Evolutionary conservation across 2,797 vertebrate species (phyloP).

Genomic region (Botia kubotai): DNA sequence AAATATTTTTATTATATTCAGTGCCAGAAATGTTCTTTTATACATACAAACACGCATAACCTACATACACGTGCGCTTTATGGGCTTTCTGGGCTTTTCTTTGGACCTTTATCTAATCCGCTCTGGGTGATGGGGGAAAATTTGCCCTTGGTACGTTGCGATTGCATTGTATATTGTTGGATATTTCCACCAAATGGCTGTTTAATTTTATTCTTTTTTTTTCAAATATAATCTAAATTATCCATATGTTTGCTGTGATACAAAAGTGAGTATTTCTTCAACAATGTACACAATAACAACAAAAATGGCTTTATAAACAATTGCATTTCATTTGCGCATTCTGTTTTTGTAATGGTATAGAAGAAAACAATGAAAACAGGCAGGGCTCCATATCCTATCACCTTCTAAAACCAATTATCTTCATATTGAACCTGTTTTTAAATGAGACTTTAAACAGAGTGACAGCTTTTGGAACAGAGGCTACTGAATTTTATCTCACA

Average conservation of each 20-base stretch:
- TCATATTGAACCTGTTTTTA: conserved; percentile 27
- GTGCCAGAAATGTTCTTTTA: too few species aligned
- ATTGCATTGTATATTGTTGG: too few species aligned
- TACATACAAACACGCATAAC: too few species aligned
- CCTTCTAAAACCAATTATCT: conserved; percentile 17
- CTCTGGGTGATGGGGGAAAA: too few species aligned
- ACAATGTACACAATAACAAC: neutral
- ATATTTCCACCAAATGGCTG: too few species aligned
- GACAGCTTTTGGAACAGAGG: neutral
- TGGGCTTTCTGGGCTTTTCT: too few species aligned
- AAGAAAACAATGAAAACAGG: conserved; percentile 3
- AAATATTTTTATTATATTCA: neutral
- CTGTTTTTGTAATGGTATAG: neutral
- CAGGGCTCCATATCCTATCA: neutral
- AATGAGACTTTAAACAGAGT: conserved; percentile 23
- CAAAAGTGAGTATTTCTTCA: neutral
- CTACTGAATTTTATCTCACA: conserved; percentile 42
- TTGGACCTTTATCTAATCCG: too few species aligned
- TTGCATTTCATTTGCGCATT: conserved; percentile 5
- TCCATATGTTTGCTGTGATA: too few species aligned
- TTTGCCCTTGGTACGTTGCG: too few species aligned
- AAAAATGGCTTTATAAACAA: neutral
- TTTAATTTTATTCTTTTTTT: too few species aligned
- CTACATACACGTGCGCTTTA: too few species aligned
- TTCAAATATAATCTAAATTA: too few species aligned